Conservation (phyloP, 2,797 vertebrate species). For the Micropoecilia bifurca region DNA sequence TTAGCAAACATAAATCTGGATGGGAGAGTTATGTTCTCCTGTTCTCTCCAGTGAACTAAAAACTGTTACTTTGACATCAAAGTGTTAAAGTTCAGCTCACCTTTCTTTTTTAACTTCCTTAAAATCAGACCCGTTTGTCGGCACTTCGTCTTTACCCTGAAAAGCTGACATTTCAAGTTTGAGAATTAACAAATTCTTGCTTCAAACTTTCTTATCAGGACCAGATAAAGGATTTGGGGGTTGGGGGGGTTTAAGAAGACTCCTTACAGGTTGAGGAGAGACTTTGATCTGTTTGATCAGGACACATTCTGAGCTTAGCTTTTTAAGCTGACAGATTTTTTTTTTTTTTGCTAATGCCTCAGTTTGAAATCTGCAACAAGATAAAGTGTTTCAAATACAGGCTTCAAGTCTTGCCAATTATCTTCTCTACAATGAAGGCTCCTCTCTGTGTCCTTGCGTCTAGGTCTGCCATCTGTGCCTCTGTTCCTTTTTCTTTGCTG, state of each 20-base stretch:
- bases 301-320: conserved; percentile 41
- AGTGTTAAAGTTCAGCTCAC: not conserved
- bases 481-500: conserved; percentile 15
- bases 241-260: conserved; percentile 10
- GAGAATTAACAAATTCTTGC: conserved; percentile 40
- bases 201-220: conserved; percentile 40
- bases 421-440: conserved; percentile 17
- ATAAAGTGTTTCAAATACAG: conserved; percentile 33
- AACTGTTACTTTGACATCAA: conserved; percentile 5
- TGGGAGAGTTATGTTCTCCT: not conserved
- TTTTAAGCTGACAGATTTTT: conserved; percentile 36
- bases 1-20: not conserved
- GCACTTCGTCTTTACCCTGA: not conserved
- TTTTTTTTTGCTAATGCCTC: conserved; percentile 27
- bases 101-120: not conserved
- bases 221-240: conserved; percentile 25
- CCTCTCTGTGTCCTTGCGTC: conserved; percentile 9
- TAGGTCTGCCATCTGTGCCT: conserved; percentile 3
- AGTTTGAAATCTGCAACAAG: conserved; percentile 41
- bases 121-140: conserved; percentile 1
- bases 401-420: conserved; percentile 30
- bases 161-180: conserved; percentile 35
- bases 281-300: conserved; percentile 59
- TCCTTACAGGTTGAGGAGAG: conserved; percentile 40
- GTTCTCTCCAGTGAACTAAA: not conserved